Base-by-base conservation (phyloP, 2,888 invertebrate genomes). In the Deilephila elpenor region DNA sequence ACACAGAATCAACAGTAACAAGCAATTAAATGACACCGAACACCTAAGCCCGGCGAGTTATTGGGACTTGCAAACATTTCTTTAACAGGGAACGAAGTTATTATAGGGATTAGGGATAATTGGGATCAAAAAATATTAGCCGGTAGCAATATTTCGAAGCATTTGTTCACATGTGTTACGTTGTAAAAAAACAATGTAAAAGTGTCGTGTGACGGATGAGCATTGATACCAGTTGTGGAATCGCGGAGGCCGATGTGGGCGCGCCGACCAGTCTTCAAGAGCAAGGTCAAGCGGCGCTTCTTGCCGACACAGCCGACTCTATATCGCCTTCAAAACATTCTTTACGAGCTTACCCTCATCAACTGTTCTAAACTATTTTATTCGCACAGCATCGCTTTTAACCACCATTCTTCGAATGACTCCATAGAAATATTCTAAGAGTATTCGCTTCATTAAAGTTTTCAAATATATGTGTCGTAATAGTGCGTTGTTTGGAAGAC, bases 211-310 rank as follows among this genome's bases (percentile, higher is more conserved):
- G 20, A 34, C 6, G 64, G 37, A 67, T 59, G 53, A 72, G 29
- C 62, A 62, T 56, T 72, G 64, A 67, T 72, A 72, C 17, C 56
- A 64, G 72, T 37, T 64, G 72, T 34, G 72, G 62, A 64, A 64
- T 72, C 37, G 53, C 83, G 80, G 86, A 86, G 90, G 90, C 90
- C 89, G 83, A 80, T 75, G 89, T 91, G 90, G 93, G 93, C 91
- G 91, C 84, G 88, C 81, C 86, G 84, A 88, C 89, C 86, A 88
- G 89, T 91, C 88, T 83, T 84, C 89, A 90, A 90, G 91, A 89
- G 89, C 92, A 93, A 93, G 93, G 93, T 91, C 91, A 83, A 77
- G 76, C 62, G 79, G 80, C 77, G 78, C 75, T 79, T 78, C 77
- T 72, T 76, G 78, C 76, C 78, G 74, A 70, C 34, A 73, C 44